Evolutionary conservation across 2,888 invertebrate species (phyloP), one percentile per base, ranked within the genome.

Genomic region (Hemistola chrysoprasaria): DNA sequence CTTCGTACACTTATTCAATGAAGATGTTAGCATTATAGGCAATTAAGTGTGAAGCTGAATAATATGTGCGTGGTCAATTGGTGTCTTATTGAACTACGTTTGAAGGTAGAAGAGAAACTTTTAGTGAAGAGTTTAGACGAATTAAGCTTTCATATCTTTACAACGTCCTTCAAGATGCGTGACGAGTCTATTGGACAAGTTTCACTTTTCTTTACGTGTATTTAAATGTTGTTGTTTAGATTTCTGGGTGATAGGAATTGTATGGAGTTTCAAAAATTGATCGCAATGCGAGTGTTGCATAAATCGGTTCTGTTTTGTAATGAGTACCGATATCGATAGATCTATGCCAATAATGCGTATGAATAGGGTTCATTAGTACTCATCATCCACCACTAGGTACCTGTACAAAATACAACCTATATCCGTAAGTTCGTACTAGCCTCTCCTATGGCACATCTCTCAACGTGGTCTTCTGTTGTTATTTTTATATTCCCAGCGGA

Each of bases 191-290:
- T n/a, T 8, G 26, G 28, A 50, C 47, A 50, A 62, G 63, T 71
- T 73, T 76, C 65, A 71, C 76, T 74, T 74, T 74, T 63, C 46
- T 61, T 54, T 69, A 69, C 63, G 71, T 76, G 69, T 65, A 73
- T 71, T 75, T 59, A 71, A 72, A 71, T 68, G 60, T 65, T 59
- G 48, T 54, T 54, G 51, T 48, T 55, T 50, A 62, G 61, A 56
- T 43, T 51, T 50, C 54, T 62, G 57, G 51, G 51, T 28, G 42
- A 35, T 45, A 22, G 11, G 59, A 47, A 57, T 65, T 49, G 39
- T 58, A 42, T 48, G 22, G 31, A 47, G 60, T 78, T 79, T 76
- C 73, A 77, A 78, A 79, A 78, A 64, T 68, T 62, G 65, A 57
- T 56, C 50, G 42, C 6, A 6, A 55, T 62, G 74, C 71, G 67